Percentiles rank a stretch among this genome's conserved stretches.
These are phyloP conservation scores for Acomys russatus DNA, from an alignment of 2,797 vertebrate species.

Conservation along the genomic window DNA sequence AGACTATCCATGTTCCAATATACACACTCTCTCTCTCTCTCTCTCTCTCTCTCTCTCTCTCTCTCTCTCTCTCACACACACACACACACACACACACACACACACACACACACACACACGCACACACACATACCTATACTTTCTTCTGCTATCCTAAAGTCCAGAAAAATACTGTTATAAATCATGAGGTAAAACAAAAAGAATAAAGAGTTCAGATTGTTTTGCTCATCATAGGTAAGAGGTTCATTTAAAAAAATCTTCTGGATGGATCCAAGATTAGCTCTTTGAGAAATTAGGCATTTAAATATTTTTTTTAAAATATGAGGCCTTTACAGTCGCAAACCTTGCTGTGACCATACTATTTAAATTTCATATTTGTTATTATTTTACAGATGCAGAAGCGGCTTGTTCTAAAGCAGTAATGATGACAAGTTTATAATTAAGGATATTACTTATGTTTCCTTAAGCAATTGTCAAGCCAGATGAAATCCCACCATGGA, in stretches of 20 bases:
- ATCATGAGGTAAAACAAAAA: background rate
- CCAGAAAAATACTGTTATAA: background rate
- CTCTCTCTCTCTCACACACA: background rate
- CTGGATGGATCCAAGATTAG: background rate
- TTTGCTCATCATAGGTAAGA: background rate
- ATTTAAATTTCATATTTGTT: conserved; percentile 10
- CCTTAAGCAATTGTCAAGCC: background rate
- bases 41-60: background rate
- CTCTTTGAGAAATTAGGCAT: background rate
- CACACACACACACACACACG: background rate
- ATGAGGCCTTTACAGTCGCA: background rate
- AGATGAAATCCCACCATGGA: background rate
- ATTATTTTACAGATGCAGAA: background rate
- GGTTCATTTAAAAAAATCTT: background rate
- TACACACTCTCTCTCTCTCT: background rate
- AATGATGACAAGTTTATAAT: background rate
- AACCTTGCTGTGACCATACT: conserved; percentile 3
- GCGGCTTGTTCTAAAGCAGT: background rate
- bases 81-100: background rate
- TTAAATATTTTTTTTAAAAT: background rate
- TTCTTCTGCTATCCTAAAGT: background rate
- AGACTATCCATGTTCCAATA: background rate
- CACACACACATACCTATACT: background rate
- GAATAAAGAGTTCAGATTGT: background rate
- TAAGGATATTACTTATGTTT: background rate